phyloP scores from a whole-genome alignment of 2,888 invertebrate genomes.

The Cenopis cana region DNA sequence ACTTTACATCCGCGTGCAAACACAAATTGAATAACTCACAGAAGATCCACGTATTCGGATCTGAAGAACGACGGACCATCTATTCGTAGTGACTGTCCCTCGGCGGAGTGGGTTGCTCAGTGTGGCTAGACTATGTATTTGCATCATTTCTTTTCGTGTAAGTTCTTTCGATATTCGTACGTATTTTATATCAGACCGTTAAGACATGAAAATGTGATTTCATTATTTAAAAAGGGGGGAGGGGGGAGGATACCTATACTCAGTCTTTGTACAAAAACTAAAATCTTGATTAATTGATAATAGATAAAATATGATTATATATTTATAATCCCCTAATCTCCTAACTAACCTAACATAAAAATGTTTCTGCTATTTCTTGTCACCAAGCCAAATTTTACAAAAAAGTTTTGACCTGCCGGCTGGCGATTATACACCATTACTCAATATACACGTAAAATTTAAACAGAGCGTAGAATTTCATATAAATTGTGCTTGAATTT shows the following conservation, averaged over 20 bases:
- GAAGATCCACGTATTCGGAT: constrained; percentile 78
- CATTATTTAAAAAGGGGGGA: no score
- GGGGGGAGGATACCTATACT: no score
- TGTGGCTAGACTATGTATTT: constrained; percentile 54
- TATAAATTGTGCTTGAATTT: constrained; percentile 68
- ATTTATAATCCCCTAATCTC: not conserved
- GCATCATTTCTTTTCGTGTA: constrained; percentile 53
- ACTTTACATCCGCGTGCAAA: constrained; percentile 57
- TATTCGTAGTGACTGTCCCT: constrained; percentile 76
- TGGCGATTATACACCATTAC: constrained; percentile 5
- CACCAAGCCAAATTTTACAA: not conserved
- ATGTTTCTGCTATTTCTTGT: not conserved
- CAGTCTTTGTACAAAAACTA: no score
- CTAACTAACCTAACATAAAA: not conserved
- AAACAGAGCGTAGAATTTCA: constrained; percentile 58
- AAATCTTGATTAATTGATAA: no score
- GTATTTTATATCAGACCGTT: not conserved
- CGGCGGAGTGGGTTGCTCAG: constrained; percentile 70
- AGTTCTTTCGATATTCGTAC: no score
- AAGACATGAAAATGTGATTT: not conserved
- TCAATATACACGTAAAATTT: constrained; percentile 45
- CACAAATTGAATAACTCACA: constrained; percentile 81
- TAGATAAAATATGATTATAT: not conserved
- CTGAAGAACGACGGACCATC: constrained; percentile 75
- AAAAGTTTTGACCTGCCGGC: no score